A percentile compares a stretch with the other conserved stretches of the same genome.
Conservation (phyloP, 2,797 vertebrate species). For the Syngnathus rostellatus region DNA sequence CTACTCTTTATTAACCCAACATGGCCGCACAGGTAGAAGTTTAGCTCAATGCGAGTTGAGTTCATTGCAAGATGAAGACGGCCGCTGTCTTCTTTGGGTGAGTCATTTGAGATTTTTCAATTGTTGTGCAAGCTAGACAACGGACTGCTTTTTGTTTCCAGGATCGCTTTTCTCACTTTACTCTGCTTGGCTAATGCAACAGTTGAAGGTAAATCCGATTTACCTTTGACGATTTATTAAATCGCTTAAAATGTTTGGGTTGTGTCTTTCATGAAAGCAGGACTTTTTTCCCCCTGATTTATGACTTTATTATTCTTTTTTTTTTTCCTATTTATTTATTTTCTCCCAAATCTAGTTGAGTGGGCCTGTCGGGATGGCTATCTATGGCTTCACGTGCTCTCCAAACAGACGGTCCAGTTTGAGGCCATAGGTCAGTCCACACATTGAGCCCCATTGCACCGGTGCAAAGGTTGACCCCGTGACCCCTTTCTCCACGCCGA, state of each 20-base stretch:
- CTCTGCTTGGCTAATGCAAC: background rate
- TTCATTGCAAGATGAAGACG: constrained; percentile 27
- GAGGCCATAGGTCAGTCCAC: constrained; percentile 48
- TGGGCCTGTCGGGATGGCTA: constrained; percentile 50
- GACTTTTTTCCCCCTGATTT: no score
- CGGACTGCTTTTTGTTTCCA: constrained; percentile 2
- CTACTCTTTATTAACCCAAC: constrained; percentile 30
- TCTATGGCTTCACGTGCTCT: constrained; percentile 45
- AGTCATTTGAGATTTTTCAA: constrained; percentile 7
- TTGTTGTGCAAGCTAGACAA: background rate
- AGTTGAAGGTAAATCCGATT: constrained; percentile 22
- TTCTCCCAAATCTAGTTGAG: background rate
- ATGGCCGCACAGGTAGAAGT: constrained; percentile 4
- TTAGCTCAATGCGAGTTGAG: background rate
- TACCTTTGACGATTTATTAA: no score
- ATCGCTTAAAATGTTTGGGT: no score
- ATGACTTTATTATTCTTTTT: background rate
- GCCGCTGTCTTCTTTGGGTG: constrained; percentile 26
- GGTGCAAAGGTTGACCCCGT: background rate
- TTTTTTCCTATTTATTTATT: fast-evolving
- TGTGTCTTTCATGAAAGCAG: no score
- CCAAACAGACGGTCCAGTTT: constrained; percentile 23
- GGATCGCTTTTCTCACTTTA: constrained; percentile 24
- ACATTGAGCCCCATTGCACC: fast-evolving
- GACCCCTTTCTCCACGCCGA: background rate